phyloP scores from a whole-genome alignment of 2,888 invertebrate genomes.

The Xylota segnis region DNA sequence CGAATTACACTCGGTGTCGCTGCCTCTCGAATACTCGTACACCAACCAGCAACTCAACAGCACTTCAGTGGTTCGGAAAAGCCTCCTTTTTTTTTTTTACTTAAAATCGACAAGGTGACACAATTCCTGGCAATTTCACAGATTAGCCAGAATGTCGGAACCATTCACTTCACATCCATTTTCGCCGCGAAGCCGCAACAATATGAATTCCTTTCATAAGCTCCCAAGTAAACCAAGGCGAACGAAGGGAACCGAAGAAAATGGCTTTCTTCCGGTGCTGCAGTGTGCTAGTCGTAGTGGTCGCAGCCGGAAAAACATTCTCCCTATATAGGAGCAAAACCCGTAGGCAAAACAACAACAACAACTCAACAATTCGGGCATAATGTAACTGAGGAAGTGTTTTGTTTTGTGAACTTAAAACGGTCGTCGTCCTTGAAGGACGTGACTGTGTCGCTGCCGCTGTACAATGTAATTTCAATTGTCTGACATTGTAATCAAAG shows the following conservation, averaged over 20 bases:
- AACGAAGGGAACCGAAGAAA: not conserved
- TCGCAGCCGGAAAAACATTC: slow-evolving; percentile 1
- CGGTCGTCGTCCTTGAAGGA: slow-evolving; percentile 57
- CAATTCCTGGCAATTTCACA: slow-evolving; percentile 41
- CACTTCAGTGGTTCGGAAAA: not conserved
- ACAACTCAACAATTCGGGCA: not conserved
- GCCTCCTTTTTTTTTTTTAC: slow-evolving; percentile 10
- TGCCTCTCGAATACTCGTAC: no score
- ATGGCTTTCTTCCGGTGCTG: slow-evolving; percentile 24
- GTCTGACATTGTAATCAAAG: slow-evolving; percentile 63
- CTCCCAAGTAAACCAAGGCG: slow-evolving; percentile 6
- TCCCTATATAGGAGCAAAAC: not conserved
- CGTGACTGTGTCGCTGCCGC: slow-evolving; percentile 7
- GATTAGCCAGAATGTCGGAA: slow-evolving; percentile 51
- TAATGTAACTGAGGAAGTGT: slow-evolving; percentile 52
- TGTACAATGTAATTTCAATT: slow-evolving; percentile 61
- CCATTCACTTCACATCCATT: not conserved
- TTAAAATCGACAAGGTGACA: slow-evolving; percentile 37
- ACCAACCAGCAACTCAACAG: not conserved
- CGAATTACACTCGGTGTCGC: slow-evolving; percentile 3
- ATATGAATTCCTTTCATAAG: slow-evolving; percentile 14
- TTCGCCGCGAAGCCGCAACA: slow-evolving; percentile 11
- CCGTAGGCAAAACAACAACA: not conserved
- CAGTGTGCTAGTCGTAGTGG: not conserved
- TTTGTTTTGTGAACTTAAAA: slow-evolving; percentile 34